These are phyloP conservation scores for Thysanoteuthis rhombus DNA, from an alignment of 2,888 invertebrate genomes.

Conservation along the genomic window DNA sequence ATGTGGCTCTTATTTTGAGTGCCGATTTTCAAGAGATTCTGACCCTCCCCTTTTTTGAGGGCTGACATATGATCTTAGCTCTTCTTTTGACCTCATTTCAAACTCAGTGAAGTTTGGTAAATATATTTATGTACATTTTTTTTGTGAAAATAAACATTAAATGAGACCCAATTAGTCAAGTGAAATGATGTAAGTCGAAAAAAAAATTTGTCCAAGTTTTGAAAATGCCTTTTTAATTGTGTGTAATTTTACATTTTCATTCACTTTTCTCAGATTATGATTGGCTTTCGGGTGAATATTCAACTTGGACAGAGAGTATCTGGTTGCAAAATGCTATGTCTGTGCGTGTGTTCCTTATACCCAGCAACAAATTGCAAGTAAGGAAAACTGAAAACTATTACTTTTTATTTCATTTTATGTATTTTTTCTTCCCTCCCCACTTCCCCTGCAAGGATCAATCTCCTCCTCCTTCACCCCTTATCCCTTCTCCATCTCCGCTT, in stretches of 20 bases:
- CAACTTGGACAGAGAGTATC: conserved; percentile 63
- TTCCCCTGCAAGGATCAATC: background rate
- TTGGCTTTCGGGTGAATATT: conserved; percentile 54
- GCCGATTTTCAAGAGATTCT: too few species aligned
- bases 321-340: conserved; percentile 52
- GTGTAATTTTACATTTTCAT: background rate
- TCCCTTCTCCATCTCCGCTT: background rate
- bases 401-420: background rate
- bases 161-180: too few species aligned
- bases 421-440: background rate
- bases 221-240: too few species aligned
- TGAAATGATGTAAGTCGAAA: too few species aligned
- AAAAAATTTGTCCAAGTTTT: too few species aligned
- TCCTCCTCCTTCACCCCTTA: background rate
- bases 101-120: too few species aligned
- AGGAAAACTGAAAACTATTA: conserved; percentile 30
- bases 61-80: too few species aligned
- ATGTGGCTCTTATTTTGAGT: too few species aligned
- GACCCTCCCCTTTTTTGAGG: too few species aligned
- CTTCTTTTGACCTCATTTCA: too few species aligned
- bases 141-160: too few species aligned
- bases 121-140: too few species aligned
- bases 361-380: conserved; percentile 59
- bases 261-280: conserved; percentile 48
- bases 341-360: conserved; percentile 56